phyloP scores from a whole-genome alignment of 2,888 invertebrate species.

The Scaeva pyrastri region DNA sequence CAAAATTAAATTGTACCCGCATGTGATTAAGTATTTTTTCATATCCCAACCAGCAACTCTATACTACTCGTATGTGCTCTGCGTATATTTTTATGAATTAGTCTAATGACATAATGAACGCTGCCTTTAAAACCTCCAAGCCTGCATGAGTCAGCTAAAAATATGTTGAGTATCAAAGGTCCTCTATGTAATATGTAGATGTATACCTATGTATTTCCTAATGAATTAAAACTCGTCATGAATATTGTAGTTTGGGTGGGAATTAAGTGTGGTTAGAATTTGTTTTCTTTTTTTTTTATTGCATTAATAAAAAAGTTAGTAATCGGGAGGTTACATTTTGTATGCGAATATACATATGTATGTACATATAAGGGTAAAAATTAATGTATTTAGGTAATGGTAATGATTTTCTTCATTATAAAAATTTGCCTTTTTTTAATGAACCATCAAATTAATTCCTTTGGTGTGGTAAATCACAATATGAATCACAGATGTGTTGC shows the following conservation, averaged over 20 bases:
- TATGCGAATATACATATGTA: background rate
- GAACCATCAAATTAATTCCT: no score
- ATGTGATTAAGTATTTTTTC: conserved; percentile 35
- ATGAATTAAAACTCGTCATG: conserved; percentile 59
- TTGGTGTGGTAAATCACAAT: no score
- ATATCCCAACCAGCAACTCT: no score
- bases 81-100: conserved; percentile 28
- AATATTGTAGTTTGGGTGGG: conserved; percentile 38
- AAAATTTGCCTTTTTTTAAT: no score
- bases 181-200: conserved; percentile 8
- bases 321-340: background rate
- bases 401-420: background rate
- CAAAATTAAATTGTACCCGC: conserved; percentile 67
- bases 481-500: no score
- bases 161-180: conserved; percentile 58
- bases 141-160: conserved; percentile 69
- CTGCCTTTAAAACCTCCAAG: conserved; percentile 37
- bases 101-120: conserved; percentile 66
- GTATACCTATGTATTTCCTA: no score
- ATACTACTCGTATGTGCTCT: background rate
- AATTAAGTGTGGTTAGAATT: conserved; percentile 1
- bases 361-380: no score
- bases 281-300: conserved; percentile 13
- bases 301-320: conserved; percentile 17
- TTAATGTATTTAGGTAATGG: background rate